Evolutionary conservation across 2,888 invertebrate genomes (phyloP).

Genomic region (Noctua pronuba): DNA sequence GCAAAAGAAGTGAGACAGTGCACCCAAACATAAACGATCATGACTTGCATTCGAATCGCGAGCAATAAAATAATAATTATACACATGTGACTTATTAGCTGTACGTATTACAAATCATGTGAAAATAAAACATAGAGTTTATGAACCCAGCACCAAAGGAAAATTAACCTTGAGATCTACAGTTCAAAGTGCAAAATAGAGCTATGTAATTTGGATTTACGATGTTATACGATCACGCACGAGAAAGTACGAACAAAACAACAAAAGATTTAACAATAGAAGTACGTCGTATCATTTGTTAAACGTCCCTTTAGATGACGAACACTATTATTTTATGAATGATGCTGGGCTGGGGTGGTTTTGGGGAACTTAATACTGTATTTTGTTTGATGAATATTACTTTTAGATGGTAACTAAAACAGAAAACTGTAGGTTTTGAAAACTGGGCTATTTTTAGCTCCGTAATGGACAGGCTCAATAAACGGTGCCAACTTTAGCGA

Average conservation of each 20-base stretch:
- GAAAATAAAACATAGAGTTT: slow-evolving; percentile 75
- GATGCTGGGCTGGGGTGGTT: slow-evolving; percentile 81
- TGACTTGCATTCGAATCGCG: slow-evolving; percentile 86
- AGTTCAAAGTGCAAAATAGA: slow-evolving; percentile 60
- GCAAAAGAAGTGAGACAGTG: slow-evolving; percentile 76
- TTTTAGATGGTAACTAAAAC: slow-evolving; percentile 41
- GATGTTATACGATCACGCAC: slow-evolving; percentile 71
- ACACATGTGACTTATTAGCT: slow-evolving; percentile 89
- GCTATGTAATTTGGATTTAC: slow-evolving; percentile 54
- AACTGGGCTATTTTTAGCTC: slow-evolving; percentile 10
- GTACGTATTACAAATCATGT: slow-evolving; percentile 81
- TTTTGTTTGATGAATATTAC: slow-evolving; percentile 76
- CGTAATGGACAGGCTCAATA: slow-evolving; percentile 9
- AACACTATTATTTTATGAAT: slow-evolving; percentile 89
- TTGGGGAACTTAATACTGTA: slow-evolving; percentile 76
- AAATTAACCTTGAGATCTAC: slow-evolving; percentile 48
- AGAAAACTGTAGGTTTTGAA: slow-evolving; percentile 8
- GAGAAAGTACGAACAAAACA: slow-evolving; percentile 81
- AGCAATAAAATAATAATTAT: slow-evolving; percentile 90
- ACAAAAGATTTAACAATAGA: slow-evolving; percentile 89
- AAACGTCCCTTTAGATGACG: slow-evolving; percentile 89
- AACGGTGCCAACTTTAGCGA: background rate
- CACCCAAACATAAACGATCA: slow-evolving; percentile 82
- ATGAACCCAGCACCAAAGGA: slow-evolving; percentile 32
- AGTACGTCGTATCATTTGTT: slow-evolving; percentile 89